Conservation (phyloP, 2,797 vertebrate genomes). For the Delichon dasypus region DNA sequence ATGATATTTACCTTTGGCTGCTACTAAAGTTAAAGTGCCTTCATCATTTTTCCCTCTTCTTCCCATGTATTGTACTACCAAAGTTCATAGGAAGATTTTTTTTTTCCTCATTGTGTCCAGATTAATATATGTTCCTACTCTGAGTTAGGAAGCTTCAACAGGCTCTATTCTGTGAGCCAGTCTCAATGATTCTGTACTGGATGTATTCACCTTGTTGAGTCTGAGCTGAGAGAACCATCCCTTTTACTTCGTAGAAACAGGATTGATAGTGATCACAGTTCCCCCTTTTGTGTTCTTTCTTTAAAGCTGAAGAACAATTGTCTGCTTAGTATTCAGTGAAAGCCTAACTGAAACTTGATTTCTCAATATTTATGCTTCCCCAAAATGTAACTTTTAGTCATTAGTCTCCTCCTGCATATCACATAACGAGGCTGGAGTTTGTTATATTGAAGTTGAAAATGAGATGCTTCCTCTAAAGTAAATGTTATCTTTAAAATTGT, state of each 20-base stretch:
- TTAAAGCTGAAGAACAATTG: background rate
- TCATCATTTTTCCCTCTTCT: background rate
- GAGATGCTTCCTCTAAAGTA: background rate
- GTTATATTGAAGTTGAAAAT: background rate
- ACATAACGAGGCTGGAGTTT: background rate
- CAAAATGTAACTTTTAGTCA: background rate
- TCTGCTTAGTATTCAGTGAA: background rate
- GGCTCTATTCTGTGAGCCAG: rapidly evolving
- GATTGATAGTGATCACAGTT: background rate
- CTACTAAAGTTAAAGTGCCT: background rate
- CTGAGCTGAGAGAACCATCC: background rate
- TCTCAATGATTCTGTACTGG: background rate
- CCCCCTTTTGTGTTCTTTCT: background rate
- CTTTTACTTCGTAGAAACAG: background rate
- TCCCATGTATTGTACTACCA: background rate
- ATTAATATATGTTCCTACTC: background rate
- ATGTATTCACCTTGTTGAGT: background rate
- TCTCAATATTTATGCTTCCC: background rate
- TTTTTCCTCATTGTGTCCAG: background rate
- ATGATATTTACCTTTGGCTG: background rate
- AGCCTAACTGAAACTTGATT: background rate
- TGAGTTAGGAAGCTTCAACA: background rate
- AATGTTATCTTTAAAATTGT: background rate
- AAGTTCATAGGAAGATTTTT: background rate
- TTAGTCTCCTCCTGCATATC: background rate